Conservation (phyloP, 1,140 invertebrate genomes). For the Philotrypesis tridentata region DNA sequence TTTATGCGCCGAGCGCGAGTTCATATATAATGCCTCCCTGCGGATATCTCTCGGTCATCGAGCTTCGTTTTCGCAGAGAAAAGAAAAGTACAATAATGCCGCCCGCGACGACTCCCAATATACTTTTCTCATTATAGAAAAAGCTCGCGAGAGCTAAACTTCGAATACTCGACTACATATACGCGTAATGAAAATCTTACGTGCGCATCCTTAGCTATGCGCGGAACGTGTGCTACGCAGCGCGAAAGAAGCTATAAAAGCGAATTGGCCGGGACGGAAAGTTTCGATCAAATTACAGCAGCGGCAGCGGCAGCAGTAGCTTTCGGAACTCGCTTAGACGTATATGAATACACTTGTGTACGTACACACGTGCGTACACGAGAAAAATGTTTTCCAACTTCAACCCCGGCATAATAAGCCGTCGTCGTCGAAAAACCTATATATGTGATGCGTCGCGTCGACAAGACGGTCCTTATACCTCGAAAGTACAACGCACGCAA, state of each 20-base stretch:
- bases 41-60: too few relatives aligned
- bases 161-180: neutral
- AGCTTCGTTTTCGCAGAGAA: too few relatives aligned
- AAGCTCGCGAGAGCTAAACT: neutral
- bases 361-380: neutral
- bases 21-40: too few relatives aligned
- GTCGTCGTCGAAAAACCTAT: neutral
- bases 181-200: slow-evolving; percentile 22
- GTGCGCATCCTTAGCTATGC: neutral
- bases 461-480: too few relatives aligned
- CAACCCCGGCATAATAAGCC: neutral
- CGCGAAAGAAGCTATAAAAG: neutral
- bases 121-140: neutral
- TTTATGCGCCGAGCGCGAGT: neutral
- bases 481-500: too few relatives aligned
- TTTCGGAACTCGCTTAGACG: neutral
- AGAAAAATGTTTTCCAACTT: neutral
- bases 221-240: neutral
- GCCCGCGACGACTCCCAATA: too few relatives aligned
- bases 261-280: neutral
- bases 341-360: neutral
- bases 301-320: neutral
- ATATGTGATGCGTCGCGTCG: too few relatives aligned
- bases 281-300: neutral
- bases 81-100: too few relatives aligned